Percentiles rank a stretch among this genome's conserved stretches.
Conservation (phyloP, 2,888 invertebrate species). For the Plusia festucae region DNA sequence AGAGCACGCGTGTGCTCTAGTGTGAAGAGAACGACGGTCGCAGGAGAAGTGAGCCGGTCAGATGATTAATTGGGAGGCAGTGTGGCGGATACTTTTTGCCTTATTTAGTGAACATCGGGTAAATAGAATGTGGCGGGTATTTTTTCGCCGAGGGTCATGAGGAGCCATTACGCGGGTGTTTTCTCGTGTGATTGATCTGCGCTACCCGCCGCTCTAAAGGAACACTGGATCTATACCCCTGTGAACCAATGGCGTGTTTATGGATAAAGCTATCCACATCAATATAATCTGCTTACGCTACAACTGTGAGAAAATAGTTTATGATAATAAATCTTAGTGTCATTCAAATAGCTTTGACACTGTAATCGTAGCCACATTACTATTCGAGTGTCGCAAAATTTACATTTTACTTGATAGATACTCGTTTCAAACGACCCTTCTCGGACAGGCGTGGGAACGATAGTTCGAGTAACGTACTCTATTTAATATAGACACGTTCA, state of each 20-base stretch:
- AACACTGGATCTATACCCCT: constrained; percentile 42
- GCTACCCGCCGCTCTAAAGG: constrained; percentile 61
- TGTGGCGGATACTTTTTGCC: constrained; percentile 78
- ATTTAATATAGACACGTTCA: constrained; percentile 36
- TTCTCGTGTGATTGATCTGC: constrained; percentile 82
- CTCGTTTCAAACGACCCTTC: constrained; percentile 47
- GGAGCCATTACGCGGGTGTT: constrained; percentile 81
- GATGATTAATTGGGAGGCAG: constrained; percentile 78
- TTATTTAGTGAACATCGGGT: constrained; percentile 78
- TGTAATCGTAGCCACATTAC: constrained; percentile 37
- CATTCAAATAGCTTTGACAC: constrained; percentile 38
- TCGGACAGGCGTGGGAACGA: constrained; percentile 51
- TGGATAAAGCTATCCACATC: constrained; percentile 37
- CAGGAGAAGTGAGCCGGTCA: constrained; percentile 64
- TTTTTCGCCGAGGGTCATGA: constrained; percentile 74
- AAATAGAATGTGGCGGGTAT: constrained; percentile 75
- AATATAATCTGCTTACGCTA: constrained; percentile 32
- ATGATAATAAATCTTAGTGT: constrained; percentile 21
- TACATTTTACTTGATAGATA: constrained; percentile 52
- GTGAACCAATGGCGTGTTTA: constrained; percentile 44
- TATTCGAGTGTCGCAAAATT: constrained; percentile 45
- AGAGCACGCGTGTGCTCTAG: neutral
- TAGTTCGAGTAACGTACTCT: constrained; percentile 34
- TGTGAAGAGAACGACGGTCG: constrained; percentile 70
- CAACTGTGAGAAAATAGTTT: constrained; percentile 25